Percentiles rank a stretch among this genome's conserved stretches.
Evolutionary conservation across 1,140 invertebrate species (phyloP).

Genomic region (Araneus ventricosus): DNA sequence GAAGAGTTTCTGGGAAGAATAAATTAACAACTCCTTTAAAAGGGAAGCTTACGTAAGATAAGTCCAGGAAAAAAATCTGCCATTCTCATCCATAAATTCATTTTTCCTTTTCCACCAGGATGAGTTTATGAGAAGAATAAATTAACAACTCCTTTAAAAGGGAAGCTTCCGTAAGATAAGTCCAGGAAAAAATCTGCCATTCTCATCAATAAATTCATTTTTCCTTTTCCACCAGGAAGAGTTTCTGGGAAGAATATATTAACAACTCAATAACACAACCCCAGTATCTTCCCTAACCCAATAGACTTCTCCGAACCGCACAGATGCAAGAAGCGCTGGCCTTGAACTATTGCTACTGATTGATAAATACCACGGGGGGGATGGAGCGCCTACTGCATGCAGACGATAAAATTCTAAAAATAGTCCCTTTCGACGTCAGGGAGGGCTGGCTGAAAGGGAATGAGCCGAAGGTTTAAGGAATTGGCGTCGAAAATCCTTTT

Average conservation of each 20-base stretch:
- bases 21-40: no score
- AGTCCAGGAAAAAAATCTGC: no score
- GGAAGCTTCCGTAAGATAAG: no score
- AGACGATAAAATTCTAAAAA: slow-evolving; percentile 33
- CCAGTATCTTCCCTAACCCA: background rate
- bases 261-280: background rate
- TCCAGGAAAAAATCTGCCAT: no score
- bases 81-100: no score
- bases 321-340: background rate
- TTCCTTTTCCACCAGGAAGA: no score
- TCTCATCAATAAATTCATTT: no score
- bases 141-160: no score
- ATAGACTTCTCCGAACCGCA: background rate
- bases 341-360: background rate
- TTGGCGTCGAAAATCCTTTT: background rate
- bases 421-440: background rate
- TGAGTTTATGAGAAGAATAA: no score
- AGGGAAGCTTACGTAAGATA: no score
- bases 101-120: no score
- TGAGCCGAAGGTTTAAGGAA: background rate
- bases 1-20: no score
- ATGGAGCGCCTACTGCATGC: background rate
- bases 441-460: background rate
- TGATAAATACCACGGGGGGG: background rate
- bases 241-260: background rate